These are phyloP conservation scores for Drosophila trapezifrons DNA, from an alignment of 1,140 invertebrate genomes.

Conservation along the genomic window DNA sequence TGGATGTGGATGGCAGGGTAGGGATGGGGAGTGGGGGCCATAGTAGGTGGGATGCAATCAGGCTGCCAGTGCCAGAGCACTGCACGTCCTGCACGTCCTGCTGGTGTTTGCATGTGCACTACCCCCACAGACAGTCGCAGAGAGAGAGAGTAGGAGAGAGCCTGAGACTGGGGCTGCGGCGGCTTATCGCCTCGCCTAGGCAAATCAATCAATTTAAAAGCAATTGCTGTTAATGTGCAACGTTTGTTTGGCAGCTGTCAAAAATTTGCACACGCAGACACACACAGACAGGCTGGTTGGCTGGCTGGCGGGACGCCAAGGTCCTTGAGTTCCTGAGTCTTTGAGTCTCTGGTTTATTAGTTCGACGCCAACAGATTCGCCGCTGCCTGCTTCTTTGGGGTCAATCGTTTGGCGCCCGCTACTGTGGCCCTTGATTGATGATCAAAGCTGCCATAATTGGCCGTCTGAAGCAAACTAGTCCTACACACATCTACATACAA, in stretches of 20 bases:
- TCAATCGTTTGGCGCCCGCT: conserved; percentile 47
- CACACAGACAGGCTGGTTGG: conserved; percentile 7
- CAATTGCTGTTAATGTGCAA: conserved; percentile 82
- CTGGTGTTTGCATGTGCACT: conserved; percentile 51
- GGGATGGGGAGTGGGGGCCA: not conserved
- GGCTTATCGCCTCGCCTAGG: conserved; percentile 62
- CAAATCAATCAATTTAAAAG: conserved; percentile 82
- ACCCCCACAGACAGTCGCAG: conserved; percentile 1
- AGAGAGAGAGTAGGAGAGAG: not conserved
- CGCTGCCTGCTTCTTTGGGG: conserved; percentile 49
- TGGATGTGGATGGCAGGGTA: conserved; percentile 2
- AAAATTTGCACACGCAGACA: conserved; percentile 52
- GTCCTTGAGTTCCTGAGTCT: conserved; percentile 25
- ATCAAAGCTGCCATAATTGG: conserved; percentile 59
- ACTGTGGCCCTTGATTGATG: conserved; percentile 43
- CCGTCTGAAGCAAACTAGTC: conserved; percentile 30
- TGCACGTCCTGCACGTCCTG: conserved; percentile 55
- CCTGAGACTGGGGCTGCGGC: conserved; percentile 1
- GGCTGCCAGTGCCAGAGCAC: conserved; percentile 61
- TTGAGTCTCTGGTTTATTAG: conserved; percentile 52
- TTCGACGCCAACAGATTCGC: conserved; percentile 46
- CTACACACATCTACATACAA: conserved; percentile 7
- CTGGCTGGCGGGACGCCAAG: conserved; percentile 5
- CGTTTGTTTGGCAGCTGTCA: conserved; percentile 80
- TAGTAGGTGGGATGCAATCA: conserved; percentile 59